phyloP scores from a whole-genome alignment of 2,888 invertebrate species.

The Conomelus anceps region DNA sequence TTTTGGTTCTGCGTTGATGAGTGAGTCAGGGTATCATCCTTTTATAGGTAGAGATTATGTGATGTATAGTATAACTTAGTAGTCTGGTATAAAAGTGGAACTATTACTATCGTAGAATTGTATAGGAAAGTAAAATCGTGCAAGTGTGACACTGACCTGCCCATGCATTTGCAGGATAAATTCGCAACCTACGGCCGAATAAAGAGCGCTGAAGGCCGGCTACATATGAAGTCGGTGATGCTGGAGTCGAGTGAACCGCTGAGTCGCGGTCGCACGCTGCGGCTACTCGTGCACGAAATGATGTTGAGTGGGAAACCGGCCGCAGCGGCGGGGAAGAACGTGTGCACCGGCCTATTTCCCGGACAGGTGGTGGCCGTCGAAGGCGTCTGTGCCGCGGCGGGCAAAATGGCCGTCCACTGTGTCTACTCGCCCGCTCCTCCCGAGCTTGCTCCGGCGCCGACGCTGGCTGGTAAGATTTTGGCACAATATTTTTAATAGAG shows the following conservation, averaged over 20 bases:
- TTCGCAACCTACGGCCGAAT: background rate
- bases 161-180: background rate
- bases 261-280: background rate
- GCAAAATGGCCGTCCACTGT: constrained; percentile 58
- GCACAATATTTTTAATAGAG: background rate
- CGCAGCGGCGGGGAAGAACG: constrained; percentile 41
- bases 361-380: constrained; percentile 71
- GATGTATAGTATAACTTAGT: too few species aligned
- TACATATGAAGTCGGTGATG: constrained; percentile 62
- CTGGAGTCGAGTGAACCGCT: constrained; percentile 51
- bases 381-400: constrained; percentile 65
- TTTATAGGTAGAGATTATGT: too few species aligned
- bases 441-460: constrained; percentile 5
- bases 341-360: constrained; percentile 61
- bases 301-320: too few species aligned
- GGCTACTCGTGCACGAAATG: constrained; percentile 1
- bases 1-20: too few species aligned
- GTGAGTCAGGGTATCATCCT: too few species aligned
- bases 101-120: too few species aligned
- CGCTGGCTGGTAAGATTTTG: constrained; percentile 12
- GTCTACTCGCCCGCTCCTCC: constrained; percentile 44
- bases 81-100: too few species aligned
- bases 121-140: too few species aligned
- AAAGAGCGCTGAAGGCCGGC: constrained; percentile 52
- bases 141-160: background rate